A percentile compares a stretch with the other conserved stretches of the same genome.
These are phyloP conservation scores for Bicyclus anynana DNA, from an alignment of 1,140 invertebrate genomes.

Conservation along the genomic window DNA sequence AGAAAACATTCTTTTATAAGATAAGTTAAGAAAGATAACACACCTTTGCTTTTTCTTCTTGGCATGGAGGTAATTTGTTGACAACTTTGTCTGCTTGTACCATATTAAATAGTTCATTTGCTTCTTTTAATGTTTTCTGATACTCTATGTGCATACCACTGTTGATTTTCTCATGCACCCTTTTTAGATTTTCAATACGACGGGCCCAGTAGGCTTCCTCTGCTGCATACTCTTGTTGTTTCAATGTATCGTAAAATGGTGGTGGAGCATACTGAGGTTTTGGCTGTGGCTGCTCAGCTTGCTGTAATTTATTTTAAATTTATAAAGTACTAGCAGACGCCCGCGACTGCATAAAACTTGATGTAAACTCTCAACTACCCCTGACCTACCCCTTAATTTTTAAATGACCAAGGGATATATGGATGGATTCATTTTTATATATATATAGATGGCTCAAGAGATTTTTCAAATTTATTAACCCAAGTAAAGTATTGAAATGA, in stretches of 20 bases:
- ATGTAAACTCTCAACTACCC: no score
- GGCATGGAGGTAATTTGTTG: conserved; percentile 60
- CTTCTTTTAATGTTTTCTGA: conserved; percentile 66
- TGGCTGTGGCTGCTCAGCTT: conserved; percentile 42
- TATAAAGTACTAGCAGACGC: no score
- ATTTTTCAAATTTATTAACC: no score
- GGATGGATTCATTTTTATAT: no score
- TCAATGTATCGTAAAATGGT: conserved; percentile 44
- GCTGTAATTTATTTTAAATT: conserved; percentile 40
- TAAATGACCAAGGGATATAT: no score
- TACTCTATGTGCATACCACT: conserved; percentile 61
- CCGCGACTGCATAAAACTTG: no score
- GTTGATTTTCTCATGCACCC: conserved; percentile 66
- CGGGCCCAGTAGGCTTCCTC: conserved; percentile 67
- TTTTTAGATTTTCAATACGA: conserved; percentile 60
- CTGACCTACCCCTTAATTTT: no score
- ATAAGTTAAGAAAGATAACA: background rate
- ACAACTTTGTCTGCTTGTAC: conserved; percentile 56
- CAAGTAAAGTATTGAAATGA: no score
- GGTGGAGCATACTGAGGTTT: conserved; percentile 53
- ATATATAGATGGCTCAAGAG: no score
- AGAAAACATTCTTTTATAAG: no score
- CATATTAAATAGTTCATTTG: conserved; percentile 58
- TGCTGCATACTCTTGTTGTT: conserved; percentile 47
- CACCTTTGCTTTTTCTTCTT: conserved; percentile 69